Base-by-base conservation (phyloP, 2,888 invertebrate species). In the Metallyticus violacea region DNA sequence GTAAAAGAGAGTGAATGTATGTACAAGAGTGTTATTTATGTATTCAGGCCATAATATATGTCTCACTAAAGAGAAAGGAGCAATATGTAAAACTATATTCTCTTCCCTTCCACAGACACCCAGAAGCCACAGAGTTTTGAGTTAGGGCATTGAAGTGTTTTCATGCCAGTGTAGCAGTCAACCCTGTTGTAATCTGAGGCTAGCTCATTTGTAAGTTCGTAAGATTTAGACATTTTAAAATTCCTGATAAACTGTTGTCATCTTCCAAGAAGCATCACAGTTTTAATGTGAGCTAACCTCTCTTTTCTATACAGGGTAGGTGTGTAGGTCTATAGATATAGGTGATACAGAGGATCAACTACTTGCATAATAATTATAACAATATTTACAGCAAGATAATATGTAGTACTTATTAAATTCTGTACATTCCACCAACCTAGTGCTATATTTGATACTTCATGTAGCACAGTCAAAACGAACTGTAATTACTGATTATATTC, bases 361-460 rank as follows among this genome's bases (percentile, higher is more conserved):
- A 83, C 77, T 77, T 77, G 83, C 83, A 77, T 83, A 28, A 83
- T 83, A 62, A 40, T 82, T 26, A 76, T 82, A 82, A 62, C 82
- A 82, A n/a, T 83, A 83, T 62, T 62, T 83, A 77, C 76, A 28
- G 26, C 76, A 83, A 15, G 25, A 77, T 77, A 76, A 76, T 3
- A 15, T 7, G 76, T 83, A 83, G 77, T 83, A 83, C 83, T 83
- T 83, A 83, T 77, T 83, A 77, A 27, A 77, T 27, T 77, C 28
- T 83, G 77, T 40, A 83, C 83, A 83, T 83, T 83, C 83, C 83
- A 83, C 7, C 76, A 77, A 15, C 27, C 1, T 81, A 27, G 28
- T 83, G 83, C 40, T 83, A 28, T 26, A 62, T 62, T 62, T 62
- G 40, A 62, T 62, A 62, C 40, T 62, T 62, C 40, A 62, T 7